Base-by-base conservation (phyloP, 2,888 invertebrate genomes). In the Pecten maximus region DNA sequence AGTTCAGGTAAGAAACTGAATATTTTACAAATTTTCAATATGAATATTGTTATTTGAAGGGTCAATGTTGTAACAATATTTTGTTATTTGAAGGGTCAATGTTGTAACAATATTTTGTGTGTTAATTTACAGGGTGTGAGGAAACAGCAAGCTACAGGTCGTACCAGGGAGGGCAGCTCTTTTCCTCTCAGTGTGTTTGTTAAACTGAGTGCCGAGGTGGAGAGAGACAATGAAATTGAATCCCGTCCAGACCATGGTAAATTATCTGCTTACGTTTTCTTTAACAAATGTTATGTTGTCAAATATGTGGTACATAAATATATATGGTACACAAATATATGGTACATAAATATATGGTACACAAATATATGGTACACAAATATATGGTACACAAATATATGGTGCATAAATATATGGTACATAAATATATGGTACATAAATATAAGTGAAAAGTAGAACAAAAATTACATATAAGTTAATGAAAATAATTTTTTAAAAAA, bases 121-220 rank as follows among this genome's bases (percentile, higher is more conserved):
- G 28, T 88, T 48, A 39, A 39, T 88, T 44, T 88, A 19, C 91
- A 97, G 97, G 96, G 97, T 88, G 95, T 98, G 1, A 97, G 97
- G 28, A 98, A 98, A 93, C 98, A 98, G 95, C 97, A 97, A 93
- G 97, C 97, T n/a, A 98, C 98, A 90, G 98, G 98, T 96, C 96
- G 97, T 92, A 98, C 98, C 0, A 96, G 97, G 93, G 98, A 98
- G 91, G 98, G 98, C 0, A 97, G 97, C 0, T 97, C 97, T 28
- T 98, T 98, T 94, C 98, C 98, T 0, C 96, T 98, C 19, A 96
- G 96, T 91, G 93, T 96, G 2, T 92, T 94, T 28, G 92, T 95
- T n/a, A 93, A 94, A 89, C 89, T 93, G 23, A 90, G 91, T 3
- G 91, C 92, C 4, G 92, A 92, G 3, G 93, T 92, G 8, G 91